phyloP scores from a whole-genome alignment of 2,113 vertebrate species.

The Poecilia latipinna region DNA sequence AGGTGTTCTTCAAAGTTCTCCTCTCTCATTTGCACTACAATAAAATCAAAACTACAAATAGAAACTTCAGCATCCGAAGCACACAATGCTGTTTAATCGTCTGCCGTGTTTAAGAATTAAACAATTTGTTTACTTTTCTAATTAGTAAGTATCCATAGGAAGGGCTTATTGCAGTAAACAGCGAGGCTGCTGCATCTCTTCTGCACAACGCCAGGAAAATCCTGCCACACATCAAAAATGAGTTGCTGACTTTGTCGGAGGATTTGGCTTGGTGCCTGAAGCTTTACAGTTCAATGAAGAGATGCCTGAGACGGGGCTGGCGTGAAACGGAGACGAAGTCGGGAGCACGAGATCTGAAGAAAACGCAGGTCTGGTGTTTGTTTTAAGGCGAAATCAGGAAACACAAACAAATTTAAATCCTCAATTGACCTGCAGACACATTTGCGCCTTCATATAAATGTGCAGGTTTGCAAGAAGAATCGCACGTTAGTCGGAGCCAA shows the following conservation, averaged over 20 bases:
- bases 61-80: too few relatives aligned
- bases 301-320: slow-evolving; percentile 37
- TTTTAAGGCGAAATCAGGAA: slow-evolving; percentile 3
- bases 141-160: not conserved
- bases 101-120: not conserved
- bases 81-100: not conserved
- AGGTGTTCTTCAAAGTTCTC: not conserved
- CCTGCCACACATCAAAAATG: slow-evolving; percentile 52
- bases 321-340: slow-evolving; percentile 39
- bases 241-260: slow-evolving; percentile 66
- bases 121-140: not conserved
- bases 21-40: not conserved
- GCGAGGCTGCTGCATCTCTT: slow-evolving; percentile 31
- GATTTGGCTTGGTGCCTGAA: slow-evolving; percentile 63
- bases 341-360: slow-evolving; percentile 23
- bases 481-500: slow-evolving; percentile 14
- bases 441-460: not conserved
- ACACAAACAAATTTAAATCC: slow-evolving; percentile 9
- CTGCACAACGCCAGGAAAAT: slow-evolving; percentile 48
- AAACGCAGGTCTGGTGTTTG: slow-evolving; percentile 27
- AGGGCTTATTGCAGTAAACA: slow-evolving; percentile 18
- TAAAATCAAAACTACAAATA: not conserved
- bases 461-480: not conserved
- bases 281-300: slow-evolving; percentile 48
- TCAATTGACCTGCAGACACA: slow-evolving; percentile 14